A percentile compares a stretch with the other conserved stretches of the same genome.
Evolutionary conservation across 2,797 vertebrate species (phyloP).

Genomic region (Poecilia gillii): DNA sequence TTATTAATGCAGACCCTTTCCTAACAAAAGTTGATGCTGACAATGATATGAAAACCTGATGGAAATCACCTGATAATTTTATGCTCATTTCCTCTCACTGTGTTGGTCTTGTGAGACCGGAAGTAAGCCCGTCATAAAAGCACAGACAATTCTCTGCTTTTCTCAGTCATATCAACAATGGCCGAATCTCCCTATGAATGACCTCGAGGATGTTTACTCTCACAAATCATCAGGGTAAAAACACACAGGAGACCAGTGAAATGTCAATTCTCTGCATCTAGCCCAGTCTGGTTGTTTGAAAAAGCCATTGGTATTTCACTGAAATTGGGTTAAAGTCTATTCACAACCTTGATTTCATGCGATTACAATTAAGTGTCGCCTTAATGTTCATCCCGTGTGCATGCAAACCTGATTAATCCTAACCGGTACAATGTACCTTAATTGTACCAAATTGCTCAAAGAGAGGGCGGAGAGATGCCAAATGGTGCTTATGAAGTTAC

Average conservation of each 20-base stretch:
- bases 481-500: slow-evolving; percentile 67
- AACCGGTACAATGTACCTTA: slow-evolving; percentile 47
- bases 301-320: slow-evolving; percentile 52
- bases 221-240: slow-evolving; percentile 56
- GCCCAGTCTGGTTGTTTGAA: slow-evolving; percentile 47
- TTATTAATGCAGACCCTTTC: slow-evolving; percentile 51
- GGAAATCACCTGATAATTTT: slow-evolving; percentile 55
- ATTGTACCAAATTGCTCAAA: slow-evolving; percentile 57
- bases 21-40: slow-evolving; percentile 47
- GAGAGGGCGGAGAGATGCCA: slow-evolving; percentile 40
- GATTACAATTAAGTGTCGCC: slow-evolving; percentile 68
- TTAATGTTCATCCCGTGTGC: slow-evolving; percentile 57
- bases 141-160: slow-evolving; percentile 51
- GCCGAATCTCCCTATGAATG: slow-evolving; percentile 78
- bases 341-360: slow-evolving; percentile 51
- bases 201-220: slow-evolving; percentile 64
- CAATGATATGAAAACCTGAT: slow-evolving; percentile 53
- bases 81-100: slow-evolving; percentile 54
- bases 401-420: slow-evolving; percentile 58
- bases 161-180: slow-evolving; percentile 64
- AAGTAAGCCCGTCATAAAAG: slow-evolving; percentile 48
- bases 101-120: slow-evolving; percentile 37
- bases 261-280: slow-evolving; percentile 57
- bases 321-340: slow-evolving; percentile 55
- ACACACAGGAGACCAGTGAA: slow-evolving; percentile 46